A percentile compares a stretch with the other conserved stretches of the same genome.
Conservation (phyloP, 2,888 invertebrate species). For the Dicroscelio sp. region DNA sequence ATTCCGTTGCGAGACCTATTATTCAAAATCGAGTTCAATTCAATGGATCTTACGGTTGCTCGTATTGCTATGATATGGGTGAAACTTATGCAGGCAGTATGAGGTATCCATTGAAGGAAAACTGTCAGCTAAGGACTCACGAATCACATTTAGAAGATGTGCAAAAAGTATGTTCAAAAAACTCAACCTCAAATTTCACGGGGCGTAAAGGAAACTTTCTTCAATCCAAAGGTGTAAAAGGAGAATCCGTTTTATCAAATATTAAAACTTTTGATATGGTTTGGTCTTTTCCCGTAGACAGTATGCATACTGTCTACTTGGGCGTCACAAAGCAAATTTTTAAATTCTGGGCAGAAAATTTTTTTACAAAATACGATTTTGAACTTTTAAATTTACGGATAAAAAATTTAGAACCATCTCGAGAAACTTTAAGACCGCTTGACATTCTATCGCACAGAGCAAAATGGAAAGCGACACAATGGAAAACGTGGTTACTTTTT, state of each 20-base stretch:
- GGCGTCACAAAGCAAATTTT: conserved; percentile 28
- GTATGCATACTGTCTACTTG: conserved; percentile 47
- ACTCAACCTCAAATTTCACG: background rate
- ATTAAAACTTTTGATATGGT: conserved; percentile 28
- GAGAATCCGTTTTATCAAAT: background rate
- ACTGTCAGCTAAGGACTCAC: conserved; percentile 20
- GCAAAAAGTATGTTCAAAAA: background rate
- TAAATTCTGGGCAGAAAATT: background rate
- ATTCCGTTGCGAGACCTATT: conserved; percentile 53
- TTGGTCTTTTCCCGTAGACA: conserved; percentile 42
- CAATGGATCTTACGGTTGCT: conserved; percentile 55
- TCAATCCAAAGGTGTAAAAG: conserved; percentile 22
- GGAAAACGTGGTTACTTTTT: conserved; percentile 56
- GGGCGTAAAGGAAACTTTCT: background rate
- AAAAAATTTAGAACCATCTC: conserved; percentile 14
- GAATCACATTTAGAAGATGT: conserved; percentile 40
- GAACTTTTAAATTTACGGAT: background rate
- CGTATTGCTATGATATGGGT: conserved; percentile 46
- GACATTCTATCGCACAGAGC: background rate
- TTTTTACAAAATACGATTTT: conserved; percentile 4
- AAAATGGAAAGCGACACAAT: conserved; percentile 58
- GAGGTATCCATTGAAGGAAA: conserved; percentile 35
- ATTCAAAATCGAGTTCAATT: conserved; percentile 64
- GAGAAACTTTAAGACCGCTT: conserved; percentile 13
- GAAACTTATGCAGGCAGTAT: conserved; percentile 1